These are phyloP conservation scores for Ichneumoninae sp. DNA, from an alignment of 2,888 invertebrate genomes.

Conservation along the genomic window DNA sequence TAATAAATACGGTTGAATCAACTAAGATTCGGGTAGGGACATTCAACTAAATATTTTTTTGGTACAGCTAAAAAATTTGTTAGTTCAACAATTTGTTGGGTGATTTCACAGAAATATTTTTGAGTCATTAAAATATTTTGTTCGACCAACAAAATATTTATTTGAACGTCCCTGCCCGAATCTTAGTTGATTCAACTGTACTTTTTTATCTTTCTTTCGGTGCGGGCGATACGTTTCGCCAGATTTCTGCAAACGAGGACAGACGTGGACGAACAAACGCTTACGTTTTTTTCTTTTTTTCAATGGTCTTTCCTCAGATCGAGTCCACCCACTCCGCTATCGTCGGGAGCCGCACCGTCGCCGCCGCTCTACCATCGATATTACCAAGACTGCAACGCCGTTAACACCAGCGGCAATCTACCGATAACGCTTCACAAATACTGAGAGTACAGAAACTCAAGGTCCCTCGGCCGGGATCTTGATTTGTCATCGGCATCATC, in stretches of 20 bases:
- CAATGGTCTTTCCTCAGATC: constrained; percentile 74
- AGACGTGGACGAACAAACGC: not conserved
- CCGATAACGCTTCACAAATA: constrained; percentile 84
- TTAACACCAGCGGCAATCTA: constrained; percentile 82
- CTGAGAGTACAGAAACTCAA: constrained; percentile 84
- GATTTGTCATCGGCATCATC: constrained; percentile 63
- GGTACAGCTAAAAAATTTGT: too few relatives aligned
- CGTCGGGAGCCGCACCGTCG: constrained; percentile 81
- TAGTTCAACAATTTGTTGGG: too few relatives aligned
- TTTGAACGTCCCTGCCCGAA: too few relatives aligned
- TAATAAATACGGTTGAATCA: too few relatives aligned
- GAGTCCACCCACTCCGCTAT: constrained; percentile 82
- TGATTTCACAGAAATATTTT: too few relatives aligned
- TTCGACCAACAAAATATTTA: too few relatives aligned
- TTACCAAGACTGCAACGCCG: constrained; percentile 83
- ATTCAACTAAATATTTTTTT: too few relatives aligned
- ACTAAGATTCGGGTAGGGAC: too few relatives aligned
- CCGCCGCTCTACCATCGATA: constrained; percentile 82
- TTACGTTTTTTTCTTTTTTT: not conserved
- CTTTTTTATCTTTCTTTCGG: not conserved
- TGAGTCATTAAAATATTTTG: too few relatives aligned
- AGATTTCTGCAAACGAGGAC: not conserved
- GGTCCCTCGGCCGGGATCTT: constrained; percentile 80
- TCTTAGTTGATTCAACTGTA: too few relatives aligned
- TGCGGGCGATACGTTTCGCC: not conserved